Evolutionary conservation across 1,140 invertebrate genomes (phyloP).

Genomic region (Venturia canescens): DNA sequence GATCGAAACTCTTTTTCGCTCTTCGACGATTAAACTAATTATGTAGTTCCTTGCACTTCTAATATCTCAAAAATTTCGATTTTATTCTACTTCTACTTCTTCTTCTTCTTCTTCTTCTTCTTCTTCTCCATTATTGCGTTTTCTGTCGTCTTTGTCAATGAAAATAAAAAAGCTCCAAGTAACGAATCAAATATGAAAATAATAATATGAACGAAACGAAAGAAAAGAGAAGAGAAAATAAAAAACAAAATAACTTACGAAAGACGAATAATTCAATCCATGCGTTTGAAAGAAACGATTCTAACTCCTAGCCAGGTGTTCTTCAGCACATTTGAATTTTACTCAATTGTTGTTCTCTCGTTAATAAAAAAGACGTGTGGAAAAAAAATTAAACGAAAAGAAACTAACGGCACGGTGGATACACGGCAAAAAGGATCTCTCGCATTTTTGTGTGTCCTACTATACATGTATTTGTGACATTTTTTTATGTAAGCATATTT

Average conservation of each 20-base stretch:
- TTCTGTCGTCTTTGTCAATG: conserved; percentile 17
- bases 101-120: conserved; percentile 53
- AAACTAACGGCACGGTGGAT: conserved; percentile 45
- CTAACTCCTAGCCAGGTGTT: conserved; percentile 61
- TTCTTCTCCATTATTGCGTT: conserved; percentile 52
- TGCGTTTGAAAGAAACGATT: conserved; percentile 22
- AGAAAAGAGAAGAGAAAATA: conserved; percentile 18
- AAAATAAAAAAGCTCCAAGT: conserved; percentile 38
- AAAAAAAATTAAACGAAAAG: conserved; percentile 52
- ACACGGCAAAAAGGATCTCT: conserved; percentile 52
- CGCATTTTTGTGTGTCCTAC: conserved; percentile 57
- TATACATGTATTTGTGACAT: conserved; percentile 14
- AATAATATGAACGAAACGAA: background rate
- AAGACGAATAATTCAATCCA: conserved; percentile 1
- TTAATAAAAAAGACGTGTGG: conserved; percentile 70
- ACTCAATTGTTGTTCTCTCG: conserved; percentile 70
- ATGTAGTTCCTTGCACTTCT: conserved; percentile 51
- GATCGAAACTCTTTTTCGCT: conserved; percentile 56
- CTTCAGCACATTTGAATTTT: conserved; percentile 66
- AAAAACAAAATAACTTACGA: conserved; percentile 12
- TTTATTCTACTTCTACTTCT: conserved; percentile 38
- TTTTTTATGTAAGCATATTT: background rate
- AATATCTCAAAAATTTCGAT: conserved; percentile 13
- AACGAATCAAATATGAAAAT: conserved; percentile 41
- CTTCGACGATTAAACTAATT: conserved; percentile 56